Evolutionary conservation across 1,140 invertebrate genomes (phyloP), one percentile per base, ranked within the genome.

Genomic region (Lepidurus packardi): DNA sequence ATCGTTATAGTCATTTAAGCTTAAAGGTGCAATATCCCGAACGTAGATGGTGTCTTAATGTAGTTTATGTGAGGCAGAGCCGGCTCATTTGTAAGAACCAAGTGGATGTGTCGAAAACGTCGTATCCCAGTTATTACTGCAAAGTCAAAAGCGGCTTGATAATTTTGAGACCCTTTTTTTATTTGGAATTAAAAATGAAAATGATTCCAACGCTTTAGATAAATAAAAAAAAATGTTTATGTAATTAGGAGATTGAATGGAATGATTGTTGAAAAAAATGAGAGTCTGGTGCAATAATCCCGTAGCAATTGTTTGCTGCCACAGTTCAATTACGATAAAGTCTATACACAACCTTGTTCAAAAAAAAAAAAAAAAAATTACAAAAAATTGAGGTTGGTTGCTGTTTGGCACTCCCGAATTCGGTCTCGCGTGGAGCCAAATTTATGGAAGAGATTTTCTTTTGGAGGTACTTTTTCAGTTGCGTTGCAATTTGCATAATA

Each of bases 271-370:
- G 16, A 9, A 7, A 65, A 65, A 21, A 21, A 65, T 13, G 53
- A 65, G 53, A 65, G 53, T 65, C 3, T n/a, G 13, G 16, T 4
- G 16, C 16, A 65, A 65, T 13, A 13, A 65, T 65, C 21, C 21
- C 53, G 53, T 65, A 65, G 53, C 53, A 65, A 65, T 65, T 65
- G 53, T 65, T 65, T 65, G 53, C 53, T 65, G 53, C 53, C 53
- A 65, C 13, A 65, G 53, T 65, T 65, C 53, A 65, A 65, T 65
- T 65, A 65, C 53, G 53, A 65, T 65, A 21, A 65, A 65, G 53
- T 65, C 53, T 16, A 65, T 65, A 13, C 53, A 65, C 16, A 65
- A 65, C n/a, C 16, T 65, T 65, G 4, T n/a, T 65, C 5, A 21
- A 65, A 21, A n/a, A 65, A 65, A 65, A 0, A 65, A 65, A 9